Percentiles rank a stretch among this genome's conserved stretches.
phyloP scores from a whole-genome alignment of 2,888 invertebrate genomes.

The Nemotelus pantherinus region DNA sequence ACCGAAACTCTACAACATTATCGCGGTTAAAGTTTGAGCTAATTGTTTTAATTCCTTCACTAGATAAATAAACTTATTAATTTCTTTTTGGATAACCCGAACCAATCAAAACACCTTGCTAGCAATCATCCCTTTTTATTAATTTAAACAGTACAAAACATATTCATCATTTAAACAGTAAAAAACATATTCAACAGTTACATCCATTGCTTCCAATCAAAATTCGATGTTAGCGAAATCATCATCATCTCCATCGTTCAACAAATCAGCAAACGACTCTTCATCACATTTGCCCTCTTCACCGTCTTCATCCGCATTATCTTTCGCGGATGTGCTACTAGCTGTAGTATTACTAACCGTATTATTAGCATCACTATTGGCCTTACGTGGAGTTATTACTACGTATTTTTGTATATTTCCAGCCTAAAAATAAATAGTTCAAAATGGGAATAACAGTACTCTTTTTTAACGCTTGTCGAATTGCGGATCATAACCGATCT shows the following conservation, averaged over 20 bases:
- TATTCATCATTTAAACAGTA: not conserved
- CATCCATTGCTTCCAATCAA: not conserved
- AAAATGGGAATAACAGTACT: not conserved
- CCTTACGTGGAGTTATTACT: constrained; percentile 25
- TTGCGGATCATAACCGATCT: no score
- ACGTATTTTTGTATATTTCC: constrained; percentile 37
- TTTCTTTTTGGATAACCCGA: no score
- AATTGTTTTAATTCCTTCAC: no score
- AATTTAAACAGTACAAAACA: not conserved
- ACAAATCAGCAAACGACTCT: constrained; percentile 7
- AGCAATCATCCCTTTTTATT: no score
- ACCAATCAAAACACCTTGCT: no score
- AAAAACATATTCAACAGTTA: not conserved
- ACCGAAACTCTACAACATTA: no score
- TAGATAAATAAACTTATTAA: no score
- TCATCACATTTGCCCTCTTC: not conserved
- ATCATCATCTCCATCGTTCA: constrained; percentile 28
- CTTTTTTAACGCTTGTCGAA: no score
- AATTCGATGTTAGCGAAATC: constrained; percentile 29
- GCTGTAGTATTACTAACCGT: not conserved
- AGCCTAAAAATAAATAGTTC: constrained; percentile 5
- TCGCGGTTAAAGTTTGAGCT: no score
- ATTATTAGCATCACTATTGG: not conserved
- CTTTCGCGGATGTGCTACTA: not conserved
- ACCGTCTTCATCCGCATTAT: not conserved